phyloP scores from a whole-genome alignment of 2,797 vertebrate species.

The Danio jaintianensis region DNA sequence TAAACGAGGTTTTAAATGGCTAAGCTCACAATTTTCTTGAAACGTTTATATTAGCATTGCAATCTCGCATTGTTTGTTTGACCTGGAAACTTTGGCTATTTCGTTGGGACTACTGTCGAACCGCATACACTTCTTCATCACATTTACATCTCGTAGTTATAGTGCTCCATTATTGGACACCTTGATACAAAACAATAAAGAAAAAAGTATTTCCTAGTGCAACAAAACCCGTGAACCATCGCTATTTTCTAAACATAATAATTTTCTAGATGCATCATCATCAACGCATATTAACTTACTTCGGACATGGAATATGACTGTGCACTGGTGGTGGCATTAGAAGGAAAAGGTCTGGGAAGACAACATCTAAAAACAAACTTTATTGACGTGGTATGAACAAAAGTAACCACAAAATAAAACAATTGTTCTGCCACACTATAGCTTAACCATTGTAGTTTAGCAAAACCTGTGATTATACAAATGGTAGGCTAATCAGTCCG shows the following conservation, averaged over 20 bases:
- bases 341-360: conserved; percentile 22
- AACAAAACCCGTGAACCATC: background rate
- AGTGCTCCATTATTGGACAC: background rate
- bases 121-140: background rate
- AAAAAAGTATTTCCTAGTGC: too few relatives aligned
- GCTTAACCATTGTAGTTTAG: too few relatives aligned
- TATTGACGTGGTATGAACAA: conserved; percentile 58
- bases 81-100: background rate
- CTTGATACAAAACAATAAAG: too few relatives aligned
- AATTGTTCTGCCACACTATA: too few relatives aligned
- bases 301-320: background rate
- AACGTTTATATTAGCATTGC: too few relatives aligned
- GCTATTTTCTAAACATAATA: too few relatives aligned
- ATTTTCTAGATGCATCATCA: background rate
- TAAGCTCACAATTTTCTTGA: background rate
- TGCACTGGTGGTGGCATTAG: background rate
- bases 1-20: too few relatives aligned
- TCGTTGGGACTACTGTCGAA: background rate
- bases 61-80: too few relatives aligned
- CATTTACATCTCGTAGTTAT: background rate
- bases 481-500: too few relatives aligned
- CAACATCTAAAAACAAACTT: conserved; percentile 31
- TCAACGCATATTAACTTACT: too few relatives aligned
- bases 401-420: too few relatives aligned
- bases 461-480: too few relatives aligned